These are phyloP conservation scores for Apodemus speciosus DNA, from an alignment of 2,113 vertebrate species.

Conservation along the genomic window DNA sequence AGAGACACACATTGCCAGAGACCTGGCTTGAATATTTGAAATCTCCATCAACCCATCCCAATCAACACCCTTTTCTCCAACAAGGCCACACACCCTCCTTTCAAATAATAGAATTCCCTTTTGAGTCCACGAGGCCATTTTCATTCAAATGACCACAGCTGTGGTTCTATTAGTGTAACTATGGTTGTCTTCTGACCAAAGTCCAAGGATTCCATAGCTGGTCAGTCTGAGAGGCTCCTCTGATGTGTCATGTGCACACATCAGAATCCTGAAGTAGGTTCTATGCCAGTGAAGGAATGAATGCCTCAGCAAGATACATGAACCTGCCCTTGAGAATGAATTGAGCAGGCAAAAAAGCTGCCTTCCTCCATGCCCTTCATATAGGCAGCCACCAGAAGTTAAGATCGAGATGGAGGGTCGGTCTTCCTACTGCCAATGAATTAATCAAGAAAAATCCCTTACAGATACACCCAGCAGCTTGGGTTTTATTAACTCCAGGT, in stretches of 20 bases:
- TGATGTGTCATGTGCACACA: neutral
- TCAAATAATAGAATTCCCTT: neutral
- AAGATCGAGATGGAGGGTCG: neutral
- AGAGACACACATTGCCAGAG: neutral
- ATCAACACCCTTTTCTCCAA: neutral
- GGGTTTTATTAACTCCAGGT: neutral
- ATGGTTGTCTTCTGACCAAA: neutral
- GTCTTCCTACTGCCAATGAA: neutral
- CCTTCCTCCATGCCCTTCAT: neutral
- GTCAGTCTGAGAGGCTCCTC: neutral
- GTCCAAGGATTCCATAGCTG: neutral
- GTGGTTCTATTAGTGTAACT: neutral
- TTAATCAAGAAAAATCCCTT: neutral
- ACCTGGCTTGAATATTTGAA: neutral
- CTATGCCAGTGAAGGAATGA: neutral
- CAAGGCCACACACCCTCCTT: neutral
- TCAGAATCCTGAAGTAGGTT: neutral
- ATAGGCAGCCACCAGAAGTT: neutral
- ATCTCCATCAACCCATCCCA: no score
- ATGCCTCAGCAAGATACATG: neutral
- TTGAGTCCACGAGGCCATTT: neutral
- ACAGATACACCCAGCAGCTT: neutral
- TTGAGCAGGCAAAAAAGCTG: neutral
- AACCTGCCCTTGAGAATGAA: neutral
- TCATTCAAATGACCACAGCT: neutral